Evolutionary conservation across 2,797 vertebrate species (phyloP), one percentile per base, ranked within the genome.

Genomic region (Potorous gilbertii): DNA sequence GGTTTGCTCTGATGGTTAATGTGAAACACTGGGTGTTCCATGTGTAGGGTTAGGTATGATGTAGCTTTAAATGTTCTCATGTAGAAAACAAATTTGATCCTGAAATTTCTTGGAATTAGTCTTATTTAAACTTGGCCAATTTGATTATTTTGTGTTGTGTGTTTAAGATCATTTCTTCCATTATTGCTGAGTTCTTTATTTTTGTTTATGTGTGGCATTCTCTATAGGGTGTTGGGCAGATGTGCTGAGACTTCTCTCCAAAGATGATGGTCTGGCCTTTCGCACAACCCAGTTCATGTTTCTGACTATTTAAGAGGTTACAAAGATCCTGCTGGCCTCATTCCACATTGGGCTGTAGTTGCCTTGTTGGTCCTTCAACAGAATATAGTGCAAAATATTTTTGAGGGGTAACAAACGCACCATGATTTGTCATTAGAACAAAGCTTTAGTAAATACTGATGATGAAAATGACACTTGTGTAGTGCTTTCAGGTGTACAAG

Each of bases 21-120:
- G 5, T 94, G 3, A 90, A 91, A 56, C 91, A 40, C 24, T 40
- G 18, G 34, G 14, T 12, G 54, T 13, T 52, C 29, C 52, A 54
- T 34, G 9, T 54, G 4, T 55, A 34, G 90, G 4, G 34, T 54
- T 89, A 56, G 16, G 94, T 94, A 54, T 0, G 18, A 0, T 92
- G 31, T 52, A 29, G 13, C 8, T 8, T 12, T 40, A 93, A 57
- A 93, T 91, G 31, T 57, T 91, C 95, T 92, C 40, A 55, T 91
- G 31, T 29, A 14, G 90, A 29, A 92, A 92, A 4, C 95, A 54
- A 52, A n/a, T 92, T 93, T 91, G 8, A 89, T 93, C 28, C 54
- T 94, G 27, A 94, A 93, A 90, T 95, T 94, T 96, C 55, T 93
- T 97, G 62, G 55, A 31, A 31, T 59, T 93, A 34, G 46, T 66